phyloP scores from a whole-genome alignment of 2,797 vertebrate genomes.

The Enteromius treurensis region DNA sequence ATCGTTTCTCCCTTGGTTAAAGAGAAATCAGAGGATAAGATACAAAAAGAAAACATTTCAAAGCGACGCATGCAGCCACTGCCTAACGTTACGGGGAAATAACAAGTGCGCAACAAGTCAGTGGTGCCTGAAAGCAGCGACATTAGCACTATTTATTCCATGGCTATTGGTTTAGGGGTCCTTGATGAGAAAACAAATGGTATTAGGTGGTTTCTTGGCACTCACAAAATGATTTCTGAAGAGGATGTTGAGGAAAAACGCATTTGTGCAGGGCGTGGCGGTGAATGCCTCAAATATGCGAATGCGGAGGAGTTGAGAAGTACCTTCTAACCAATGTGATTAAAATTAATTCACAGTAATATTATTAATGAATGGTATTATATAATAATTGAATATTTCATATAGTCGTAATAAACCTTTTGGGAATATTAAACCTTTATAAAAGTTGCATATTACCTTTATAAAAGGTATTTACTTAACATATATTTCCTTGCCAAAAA shows the following conservation, averaged over 20 bases:
- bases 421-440: background rate
- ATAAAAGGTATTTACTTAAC: too few species aligned
- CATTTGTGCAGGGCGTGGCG: slow-evolving; percentile 48
- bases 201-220: background rate
- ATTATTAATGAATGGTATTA: background rate
- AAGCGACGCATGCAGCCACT: slow-evolving; percentile 15
- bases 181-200: background rate
- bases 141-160: background rate
- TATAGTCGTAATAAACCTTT: background rate
- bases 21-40: background rate
- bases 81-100: slow-evolving; percentile 52
- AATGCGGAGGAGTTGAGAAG: background rate
- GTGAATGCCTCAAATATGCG: slow-evolving; percentile 2
- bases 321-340: slow-evolving; percentile 1
- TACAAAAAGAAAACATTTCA: slow-evolving; percentile 10
- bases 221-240: background rate
- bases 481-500: background rate
- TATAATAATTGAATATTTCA: background rate
- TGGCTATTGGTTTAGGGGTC: background rate
- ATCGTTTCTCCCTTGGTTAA: background rate
- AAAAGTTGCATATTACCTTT: background rate
- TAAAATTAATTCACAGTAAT: background rate
- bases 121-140: background rate
- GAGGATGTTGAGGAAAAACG: slow-evolving; percentile 1
- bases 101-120: slow-evolving; percentile 65